These are phyloP conservation scores for Pinna nobilis DNA, from an alignment of 1,140 invertebrate species.

Conservation along the genomic window DNA sequence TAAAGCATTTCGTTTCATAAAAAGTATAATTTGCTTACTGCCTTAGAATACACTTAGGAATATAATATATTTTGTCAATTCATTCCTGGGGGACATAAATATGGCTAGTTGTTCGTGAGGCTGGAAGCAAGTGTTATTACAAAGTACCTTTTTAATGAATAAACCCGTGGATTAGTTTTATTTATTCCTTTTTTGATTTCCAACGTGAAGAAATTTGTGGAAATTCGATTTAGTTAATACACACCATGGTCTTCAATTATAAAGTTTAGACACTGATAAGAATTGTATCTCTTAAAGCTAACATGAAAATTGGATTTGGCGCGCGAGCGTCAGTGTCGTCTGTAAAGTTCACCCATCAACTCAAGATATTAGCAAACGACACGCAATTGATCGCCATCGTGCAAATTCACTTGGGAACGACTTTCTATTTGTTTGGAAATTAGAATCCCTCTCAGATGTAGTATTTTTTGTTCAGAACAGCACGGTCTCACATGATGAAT, in stretches of 20 bases:
- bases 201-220: too few relatives aligned
- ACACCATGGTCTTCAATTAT: constrained; percentile 17
- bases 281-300: constrained; percentile 26
- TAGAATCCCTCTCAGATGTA: neutral
- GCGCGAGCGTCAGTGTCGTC: constrained; percentile 22
- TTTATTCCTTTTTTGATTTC: too few relatives aligned
- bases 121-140: too few relatives aligned
- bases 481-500: neutral
- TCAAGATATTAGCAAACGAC: neutral
- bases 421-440: constrained; percentile 31
- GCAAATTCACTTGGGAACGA: constrained; percentile 18
- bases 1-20: too few relatives aligned
- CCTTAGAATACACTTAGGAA: too few relatives aligned
- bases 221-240: too few relatives aligned
- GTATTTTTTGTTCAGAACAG: neutral
- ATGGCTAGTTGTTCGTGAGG: too few relatives aligned
- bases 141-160: too few relatives aligned
- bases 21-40: too few relatives aligned
- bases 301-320: constrained; percentile 35
- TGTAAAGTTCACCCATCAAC: neutral
- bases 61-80: too few relatives aligned
- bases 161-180: too few relatives aligned
- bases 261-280: constrained; percentile 8
- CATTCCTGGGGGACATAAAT: too few relatives aligned
- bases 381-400: constrained; percentile 2